Conservation (phyloP, 2,113 vertebrate genomes). For the Amphiprion ocellaris region DNA sequence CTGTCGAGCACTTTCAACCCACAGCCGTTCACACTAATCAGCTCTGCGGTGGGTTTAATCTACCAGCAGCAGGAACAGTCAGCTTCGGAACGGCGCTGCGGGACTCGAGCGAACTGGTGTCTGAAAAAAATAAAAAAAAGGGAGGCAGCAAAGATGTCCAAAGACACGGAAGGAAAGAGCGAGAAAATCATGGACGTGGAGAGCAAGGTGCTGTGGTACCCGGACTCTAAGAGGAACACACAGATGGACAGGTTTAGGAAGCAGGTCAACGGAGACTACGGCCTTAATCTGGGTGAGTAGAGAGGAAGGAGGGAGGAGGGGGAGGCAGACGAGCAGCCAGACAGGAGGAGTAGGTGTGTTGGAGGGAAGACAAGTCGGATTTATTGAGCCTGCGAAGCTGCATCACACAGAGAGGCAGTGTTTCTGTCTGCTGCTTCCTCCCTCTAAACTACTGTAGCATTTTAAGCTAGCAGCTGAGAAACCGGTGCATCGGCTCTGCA, state of each 20-base stretch:
- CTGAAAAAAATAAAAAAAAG: neutral
- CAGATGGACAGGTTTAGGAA: slow-evolving; percentile 92
- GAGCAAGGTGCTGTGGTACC: slow-evolving; percentile 93
- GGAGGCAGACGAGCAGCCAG: neutral
- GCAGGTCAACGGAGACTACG: slow-evolving; percentile 86
- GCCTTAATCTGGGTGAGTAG: slow-evolving; percentile 91
- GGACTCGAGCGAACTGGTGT: neutral
- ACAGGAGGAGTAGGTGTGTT: neutral
- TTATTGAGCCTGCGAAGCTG: slow-evolving; percentile 14
- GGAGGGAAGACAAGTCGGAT: slow-evolving; percentile 18
- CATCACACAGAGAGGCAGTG: neutral
- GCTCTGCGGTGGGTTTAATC: neutral
- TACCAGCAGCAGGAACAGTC: neutral
- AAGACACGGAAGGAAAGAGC: slow-evolving; percentile 79
- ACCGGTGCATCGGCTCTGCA: slow-evolving; percentile 17
- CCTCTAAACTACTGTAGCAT: neutral
- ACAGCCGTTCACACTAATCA: neutral
- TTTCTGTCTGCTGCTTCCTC: neutral
- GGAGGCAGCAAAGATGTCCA: slow-evolving; percentile 85
- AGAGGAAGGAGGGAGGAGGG: slow-evolving; percentile 7
- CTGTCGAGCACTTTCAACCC: neutral
- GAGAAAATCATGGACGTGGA: slow-evolving; percentile 94
- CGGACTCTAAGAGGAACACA: slow-evolving; percentile 92
- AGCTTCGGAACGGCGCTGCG: slow-evolving; percentile 1
- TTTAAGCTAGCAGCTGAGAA: neutral